Evolutionary conservation across 1,140 invertebrate species (phyloP).

Genomic region (Ceratina australensis): DNA sequence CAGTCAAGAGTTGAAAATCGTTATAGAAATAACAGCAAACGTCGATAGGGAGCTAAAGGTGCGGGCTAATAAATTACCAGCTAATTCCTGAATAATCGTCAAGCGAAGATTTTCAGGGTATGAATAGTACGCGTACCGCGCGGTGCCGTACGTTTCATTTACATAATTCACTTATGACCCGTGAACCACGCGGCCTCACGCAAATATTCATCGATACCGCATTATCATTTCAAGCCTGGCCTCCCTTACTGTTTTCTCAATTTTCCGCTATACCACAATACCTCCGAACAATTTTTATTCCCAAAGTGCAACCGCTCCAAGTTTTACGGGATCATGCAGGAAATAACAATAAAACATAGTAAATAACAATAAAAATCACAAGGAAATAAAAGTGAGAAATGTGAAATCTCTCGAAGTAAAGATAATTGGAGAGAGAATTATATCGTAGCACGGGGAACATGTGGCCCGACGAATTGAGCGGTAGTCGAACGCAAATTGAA

Average conservation of each 20-base stretch:
- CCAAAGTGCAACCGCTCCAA: too few relatives aligned
- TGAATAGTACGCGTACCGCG: conserved; percentile 16
- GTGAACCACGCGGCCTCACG: conserved; percentile 6
- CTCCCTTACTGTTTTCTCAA: too few relatives aligned
- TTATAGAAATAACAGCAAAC: background rate
- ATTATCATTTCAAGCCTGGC: conserved; percentile 16
- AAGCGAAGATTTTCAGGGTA: conserved; percentile 33
- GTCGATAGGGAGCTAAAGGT: background rate
- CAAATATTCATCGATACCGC: conserved; percentile 36
- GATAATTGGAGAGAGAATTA: background rate
- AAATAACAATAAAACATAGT: too few relatives aligned
- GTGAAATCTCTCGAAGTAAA: background rate
- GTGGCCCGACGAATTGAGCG: background rate
- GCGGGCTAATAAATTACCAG: conserved; percentile 37
- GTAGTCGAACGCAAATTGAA: background rate
- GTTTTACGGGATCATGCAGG: too few relatives aligned
- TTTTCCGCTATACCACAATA: too few relatives aligned
- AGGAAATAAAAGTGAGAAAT: too few relatives aligned
- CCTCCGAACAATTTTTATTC: too few relatives aligned
- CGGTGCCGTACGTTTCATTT: conserved; percentile 40
- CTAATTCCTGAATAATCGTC: conserved; percentile 54
- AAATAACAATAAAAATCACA: too few relatives aligned
- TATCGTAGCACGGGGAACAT: background rate
- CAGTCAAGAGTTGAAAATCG: too few relatives aligned
- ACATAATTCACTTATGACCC: conserved; percentile 48